Evolutionary conservation across 1,140 invertebrate genomes (phyloP), one percentile per base, ranked within the genome.

Genomic region (Popillia japonica): DNA sequence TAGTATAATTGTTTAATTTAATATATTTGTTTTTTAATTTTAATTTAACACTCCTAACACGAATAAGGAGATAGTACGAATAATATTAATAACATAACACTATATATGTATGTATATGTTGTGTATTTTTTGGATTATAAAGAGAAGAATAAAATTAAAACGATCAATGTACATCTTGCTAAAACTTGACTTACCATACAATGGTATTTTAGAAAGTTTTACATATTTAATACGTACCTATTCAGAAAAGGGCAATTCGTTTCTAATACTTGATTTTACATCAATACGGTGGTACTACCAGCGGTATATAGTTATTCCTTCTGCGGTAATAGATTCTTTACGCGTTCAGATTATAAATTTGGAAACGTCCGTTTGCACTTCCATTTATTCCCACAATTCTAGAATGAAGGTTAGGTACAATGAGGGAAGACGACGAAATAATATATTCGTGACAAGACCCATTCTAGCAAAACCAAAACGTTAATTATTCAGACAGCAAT

Each of bases 401-500:
- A 55, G 10, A 55, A 17, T 17, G 48, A 17, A 55, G 48, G 17
- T 55, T 55, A 55, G 11, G 48, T 3, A 14, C 7, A 55, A 55
- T 14, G 48, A 55, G n/a, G 48, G 48, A 2, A 55, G 14, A 55
- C 14, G 48, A 55, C 17, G 48, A 17, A 55, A 55, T 55, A 55
- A 55, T 17, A 55, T 55, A 55, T 55, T 55, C 48, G 48, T n/a
- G 48, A 55, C 48, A 55, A 55, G 48, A 55, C 14, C 48, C 48
- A 17, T 55, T 14, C 48, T 17, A 17, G n/a, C 48, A 55, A 55
- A 55, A 55, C 48, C 48, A 55, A 55, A 55, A 14, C 48, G 48
- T 55, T 55, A 55, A 55, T 55, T 55, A 55, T 55, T 55, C 48
- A 55, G 48, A 55, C 48, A 17, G 48, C 48, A 55, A 55, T 55